These are phyloP conservation scores for Meloidogyne floridensis DNA, from an alignment of 1,140 invertebrate genomes.

Conservation along the genomic window DNA sequence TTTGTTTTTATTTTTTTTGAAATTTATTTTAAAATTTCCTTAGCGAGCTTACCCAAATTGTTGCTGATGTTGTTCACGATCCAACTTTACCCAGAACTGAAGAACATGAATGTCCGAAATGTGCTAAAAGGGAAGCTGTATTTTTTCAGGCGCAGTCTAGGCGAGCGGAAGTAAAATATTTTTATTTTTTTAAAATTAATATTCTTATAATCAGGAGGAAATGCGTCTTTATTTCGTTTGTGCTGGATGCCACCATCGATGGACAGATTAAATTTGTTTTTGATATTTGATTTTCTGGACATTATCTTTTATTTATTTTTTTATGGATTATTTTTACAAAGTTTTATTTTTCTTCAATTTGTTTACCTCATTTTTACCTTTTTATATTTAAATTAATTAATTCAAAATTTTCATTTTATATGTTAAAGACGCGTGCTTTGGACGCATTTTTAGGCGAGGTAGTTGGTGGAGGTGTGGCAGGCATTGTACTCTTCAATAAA, in stretches of 20 bases:
- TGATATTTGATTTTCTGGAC: neutral
- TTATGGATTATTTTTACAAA: neutral
- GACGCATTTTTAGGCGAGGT: slow-evolving; percentile 38
- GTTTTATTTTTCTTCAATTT: neutral
- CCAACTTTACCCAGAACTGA: slow-evolving; percentile 95
- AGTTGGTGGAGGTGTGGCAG: slow-evolving; percentile 36
- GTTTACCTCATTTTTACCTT: neutral
- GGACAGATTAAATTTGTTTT: slow-evolving; percentile 81
- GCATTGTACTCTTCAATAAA: slow-evolving; percentile 42
- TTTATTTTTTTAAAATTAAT: slow-evolving; percentile 32
- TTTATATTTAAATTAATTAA: neutral
- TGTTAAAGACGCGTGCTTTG: slow-evolving; percentile 32
- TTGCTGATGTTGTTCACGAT: slow-evolving; percentile 94
- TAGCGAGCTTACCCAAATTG: slow-evolving; percentile 94
- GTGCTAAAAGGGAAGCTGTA: slow-evolving; percentile 86
- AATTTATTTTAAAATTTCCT: slow-evolving; percentile 48
- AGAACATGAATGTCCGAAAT: slow-evolving; percentile 96
- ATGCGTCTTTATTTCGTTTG: slow-evolving; percentile 99
- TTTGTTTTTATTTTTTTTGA: slow-evolving; percentile 70
- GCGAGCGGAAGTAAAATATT: slow-evolving; percentile 77
- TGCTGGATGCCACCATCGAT: slow-evolving; percentile 90
- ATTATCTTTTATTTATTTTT: slow-evolving; percentile 10
- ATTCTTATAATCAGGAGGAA: slow-evolving; percentile 75
- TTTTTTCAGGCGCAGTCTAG: slow-evolving; percentile 91
- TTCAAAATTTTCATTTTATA: neutral